Base-by-base conservation (phyloP, 64 coral and sea anemone species). In the Porites australiensis region DNA sequence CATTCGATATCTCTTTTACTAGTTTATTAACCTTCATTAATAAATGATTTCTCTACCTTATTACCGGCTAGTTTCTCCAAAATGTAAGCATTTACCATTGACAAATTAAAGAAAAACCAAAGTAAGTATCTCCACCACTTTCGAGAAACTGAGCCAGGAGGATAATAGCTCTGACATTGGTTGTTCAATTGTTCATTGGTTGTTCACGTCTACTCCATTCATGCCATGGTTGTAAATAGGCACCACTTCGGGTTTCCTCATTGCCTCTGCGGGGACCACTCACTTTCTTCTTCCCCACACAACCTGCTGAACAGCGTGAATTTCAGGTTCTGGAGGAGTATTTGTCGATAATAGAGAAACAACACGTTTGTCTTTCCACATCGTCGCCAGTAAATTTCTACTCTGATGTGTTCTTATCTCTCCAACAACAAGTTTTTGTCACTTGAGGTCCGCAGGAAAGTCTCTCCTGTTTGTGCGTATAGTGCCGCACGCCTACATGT, bases 331-430 rank as follows among this genome's bases (percentile, higher is more conserved):
- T 20, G 54, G 82, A 67, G 68, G 51, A 55, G 67, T 47, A 58
- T 87, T 87, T 4, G 46, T 87, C 16, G 67, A 87, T 62, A 87
- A 47, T 12, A 87, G 63, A 55, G 68, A 72, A 73, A 87, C 84
- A 87, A 72, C 50, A 15, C 45, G 84, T 87, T 87, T 87, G 22
- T 90, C 88, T 69, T 16, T 90, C 60, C 88, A 90, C 75, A 79
- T 78, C 23, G 88, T 90, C 2, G 88, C 60, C 48, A 90, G 61
- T 18, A 90, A 55, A 79, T 90, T 90, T 67, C 60, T 48, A 52
- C 65, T 51, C 67, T 90, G 75, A 51, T 10, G 88, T 9, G 60
- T 90, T 50, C 60, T 90, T 18, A 90, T 63, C 63, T 90, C 75
- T 2, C 61, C 60, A 68, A 13, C 60, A 57, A 51, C 62, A 19